Evolutionary conservation across 2,888 invertebrate genomes (phyloP).

Genomic region (Pyrgus malvae): DNA sequence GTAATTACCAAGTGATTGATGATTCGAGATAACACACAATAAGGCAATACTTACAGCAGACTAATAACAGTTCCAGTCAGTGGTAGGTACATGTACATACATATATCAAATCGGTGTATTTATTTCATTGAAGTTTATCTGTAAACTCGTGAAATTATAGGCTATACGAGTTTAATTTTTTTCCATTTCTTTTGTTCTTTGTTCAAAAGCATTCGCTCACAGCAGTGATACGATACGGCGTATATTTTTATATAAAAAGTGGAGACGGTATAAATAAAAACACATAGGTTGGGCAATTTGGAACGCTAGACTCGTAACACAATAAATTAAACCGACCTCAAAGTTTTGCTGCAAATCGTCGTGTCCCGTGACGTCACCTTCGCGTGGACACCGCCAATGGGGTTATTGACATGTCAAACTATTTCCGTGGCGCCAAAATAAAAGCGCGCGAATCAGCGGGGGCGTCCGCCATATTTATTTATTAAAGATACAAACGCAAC

Average conservation of each 20-base stretch:
- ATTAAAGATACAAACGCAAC: conserved; percentile 35
- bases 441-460: conserved; percentile 63
- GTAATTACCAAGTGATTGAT: too few relatives aligned
- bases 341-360: conserved; percentile 60
- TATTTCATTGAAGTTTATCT: too few relatives aligned
- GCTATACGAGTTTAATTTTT: not conserved
- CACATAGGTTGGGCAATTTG: conserved; percentile 52
- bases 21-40: too few relatives aligned
- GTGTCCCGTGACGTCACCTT: conserved; percentile 68
- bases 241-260: conserved; percentile 23
- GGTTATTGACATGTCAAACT: conserved; percentile 80
- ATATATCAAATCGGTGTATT: too few relatives aligned
- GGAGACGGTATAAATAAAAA: conserved; percentile 50
- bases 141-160: too few relatives aligned
- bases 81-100: too few relatives aligned
- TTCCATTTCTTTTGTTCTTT: conserved; percentile 4
- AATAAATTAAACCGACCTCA: conserved; percentile 76
- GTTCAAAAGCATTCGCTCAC: not conserved
- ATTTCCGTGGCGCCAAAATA: conserved; percentile 78
- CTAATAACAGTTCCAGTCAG: conserved; percentile 42
- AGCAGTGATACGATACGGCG: conserved; percentile 6
- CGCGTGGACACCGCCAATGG: conserved; percentile 71
- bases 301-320: conserved; percentile 57
- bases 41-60: conserved; percentile 46
- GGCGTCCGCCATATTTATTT: conserved; percentile 47